Evolutionary conservation across 1,140 invertebrate genomes (phyloP).

Genomic region (Drosophila pectinifera): DNA sequence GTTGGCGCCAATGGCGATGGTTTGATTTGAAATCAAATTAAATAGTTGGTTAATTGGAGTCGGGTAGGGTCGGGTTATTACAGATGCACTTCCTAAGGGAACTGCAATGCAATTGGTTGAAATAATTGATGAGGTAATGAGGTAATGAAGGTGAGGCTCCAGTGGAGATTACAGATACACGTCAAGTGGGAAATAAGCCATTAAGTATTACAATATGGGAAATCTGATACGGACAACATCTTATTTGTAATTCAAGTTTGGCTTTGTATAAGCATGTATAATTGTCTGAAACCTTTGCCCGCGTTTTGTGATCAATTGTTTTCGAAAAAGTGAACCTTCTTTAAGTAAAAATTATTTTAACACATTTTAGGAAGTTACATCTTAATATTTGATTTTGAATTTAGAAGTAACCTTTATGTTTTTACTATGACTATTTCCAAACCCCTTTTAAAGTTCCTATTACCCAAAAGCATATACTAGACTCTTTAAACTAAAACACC

Average conservation of each 20-base stretch:
- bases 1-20: constrained; percentile 23
- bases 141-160: constrained; percentile 37
- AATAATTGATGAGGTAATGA: constrained; percentile 35
- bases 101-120: constrained; percentile 41
- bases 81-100: constrained; percentile 55
- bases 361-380: neutral
- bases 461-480: constrained; percentile 16
- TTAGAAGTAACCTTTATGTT: too few species aligned
- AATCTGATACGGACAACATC: constrained; percentile 29
- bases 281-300: neutral
- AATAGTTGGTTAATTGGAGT: constrained; percentile 10
- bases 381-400: too few species aligned
- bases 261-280: constrained; percentile 4
- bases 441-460: too few species aligned
- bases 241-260: constrained; percentile 5
- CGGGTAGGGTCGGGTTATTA: constrained; percentile 8
- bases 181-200: constrained; percentile 45
- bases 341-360: neutral
- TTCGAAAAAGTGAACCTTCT: neutral
- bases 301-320: neutral
- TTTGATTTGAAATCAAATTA: constrained; percentile 23
- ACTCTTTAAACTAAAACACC: constrained; percentile 20
- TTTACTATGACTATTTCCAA: too few species aligned
- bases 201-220: constrained; percentile 30
- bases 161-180: constrained; percentile 11